phyloP scores from a whole-genome alignment of 1,140 invertebrate species.

The Rhizoglyphus robini region DNA sequence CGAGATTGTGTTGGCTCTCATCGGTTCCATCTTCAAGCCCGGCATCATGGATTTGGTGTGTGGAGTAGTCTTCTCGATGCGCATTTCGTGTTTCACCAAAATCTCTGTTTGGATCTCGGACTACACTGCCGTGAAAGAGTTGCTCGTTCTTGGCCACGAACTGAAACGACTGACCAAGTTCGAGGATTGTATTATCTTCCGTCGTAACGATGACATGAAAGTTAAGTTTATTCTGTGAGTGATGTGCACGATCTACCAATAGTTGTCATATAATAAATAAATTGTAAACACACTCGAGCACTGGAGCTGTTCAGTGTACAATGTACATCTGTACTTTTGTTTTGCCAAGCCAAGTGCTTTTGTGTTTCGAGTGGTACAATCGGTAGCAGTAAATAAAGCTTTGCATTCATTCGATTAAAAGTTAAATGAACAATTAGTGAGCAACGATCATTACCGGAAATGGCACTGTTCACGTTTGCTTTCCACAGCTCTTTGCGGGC shows the following conservation, averaged over 20 bases:
- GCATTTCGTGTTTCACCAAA: constrained; percentile 13
- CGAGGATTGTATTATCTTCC: constrained; percentile 9
- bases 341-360: no score
- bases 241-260: no score
- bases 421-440: background rate
- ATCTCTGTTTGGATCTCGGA: background rate
- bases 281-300: no score
- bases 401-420: no score
- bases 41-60: constrained; percentile 1
- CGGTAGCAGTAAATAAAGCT: background rate
- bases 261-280: no score
- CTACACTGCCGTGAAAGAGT: background rate
- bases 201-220: constrained; percentile 6
- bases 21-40: background rate
- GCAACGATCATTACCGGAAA: background rate
- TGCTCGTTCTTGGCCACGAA: background rate
- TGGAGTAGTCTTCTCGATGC: constrained; percentile 10
- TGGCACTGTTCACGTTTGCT: background rate
- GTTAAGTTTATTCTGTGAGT: constrained; percentile 6
- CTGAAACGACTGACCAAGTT: constrained; percentile 4
- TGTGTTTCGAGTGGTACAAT: no score
- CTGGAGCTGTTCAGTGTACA: no score
- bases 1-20: background rate
- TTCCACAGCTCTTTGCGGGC: background rate
- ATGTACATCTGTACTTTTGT: no score